These are phyloP conservation scores for Cosmia trapezina DNA, from an alignment of 2,888 invertebrate species.

Conservation along the genomic window DNA sequence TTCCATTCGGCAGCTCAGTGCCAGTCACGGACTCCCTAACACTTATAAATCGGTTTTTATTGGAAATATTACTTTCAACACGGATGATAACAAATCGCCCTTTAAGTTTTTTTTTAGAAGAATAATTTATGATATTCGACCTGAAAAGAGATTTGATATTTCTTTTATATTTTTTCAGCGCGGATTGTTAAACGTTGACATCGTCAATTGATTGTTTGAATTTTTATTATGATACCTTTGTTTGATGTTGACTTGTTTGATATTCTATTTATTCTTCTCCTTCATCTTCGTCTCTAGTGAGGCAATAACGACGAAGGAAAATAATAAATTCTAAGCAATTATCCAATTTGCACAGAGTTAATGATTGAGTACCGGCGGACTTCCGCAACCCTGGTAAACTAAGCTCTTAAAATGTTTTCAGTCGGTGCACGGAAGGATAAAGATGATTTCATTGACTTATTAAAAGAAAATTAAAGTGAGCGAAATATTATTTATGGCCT, in stretches of 20 bases:
- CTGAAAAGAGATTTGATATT: slow-evolving; percentile 45
- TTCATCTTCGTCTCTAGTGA: slow-evolving; percentile 27
- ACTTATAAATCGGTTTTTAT: slow-evolving; percentile 72
- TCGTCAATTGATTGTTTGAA: slow-evolving; percentile 48
- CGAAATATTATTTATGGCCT: no score
- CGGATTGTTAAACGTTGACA: slow-evolving; percentile 47
- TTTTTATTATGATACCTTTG: slow-evolving; percentile 25
- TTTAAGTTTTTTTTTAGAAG: slow-evolving; percentile 32
- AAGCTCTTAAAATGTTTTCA: neutral
- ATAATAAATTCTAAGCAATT: slow-evolving; percentile 39
- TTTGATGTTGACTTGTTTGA: slow-evolving; percentile 53
- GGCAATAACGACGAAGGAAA: slow-evolving; percentile 12
- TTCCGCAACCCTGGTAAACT: slow-evolving; percentile 12
- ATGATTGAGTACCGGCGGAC: slow-evolving; percentile 20
- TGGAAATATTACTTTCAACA: slow-evolving; percentile 52
- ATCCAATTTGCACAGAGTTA: slow-evolving; percentile 29
- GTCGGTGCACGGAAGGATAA: neutral
- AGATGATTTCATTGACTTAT: neutral
- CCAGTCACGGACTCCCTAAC: slow-evolving; percentile 71
- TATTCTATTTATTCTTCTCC: slow-evolving; percentile 29
- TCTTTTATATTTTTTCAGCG: slow-evolving; percentile 46
- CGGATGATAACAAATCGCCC: slow-evolving; percentile 33
- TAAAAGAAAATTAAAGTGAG: neutral
- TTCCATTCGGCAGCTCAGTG: slow-evolving; percentile 64
- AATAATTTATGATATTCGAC: slow-evolving; percentile 40